A percentile compares a stretch with the other conserved stretches of the same genome.
Conservation (phyloP, 2,888 invertebrate species). For the Embidobia sp. region DNA sequence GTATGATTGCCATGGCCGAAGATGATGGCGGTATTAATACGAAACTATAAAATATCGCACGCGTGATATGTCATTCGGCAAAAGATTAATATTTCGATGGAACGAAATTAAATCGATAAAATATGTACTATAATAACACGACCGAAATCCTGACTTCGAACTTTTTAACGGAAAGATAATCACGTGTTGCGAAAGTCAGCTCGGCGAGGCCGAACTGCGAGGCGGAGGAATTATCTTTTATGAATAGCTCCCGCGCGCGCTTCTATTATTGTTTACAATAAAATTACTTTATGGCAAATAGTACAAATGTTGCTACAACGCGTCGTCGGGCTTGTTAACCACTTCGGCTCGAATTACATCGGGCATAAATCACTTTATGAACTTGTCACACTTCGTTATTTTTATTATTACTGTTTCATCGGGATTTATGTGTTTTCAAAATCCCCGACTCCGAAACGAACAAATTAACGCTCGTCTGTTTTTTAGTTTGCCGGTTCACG, state of each 20-base stretch:
- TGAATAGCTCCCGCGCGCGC: conserved; percentile 24
- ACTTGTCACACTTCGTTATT: conserved; percentile 37
- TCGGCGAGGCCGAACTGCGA: conserved; percentile 4
- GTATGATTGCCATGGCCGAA: conserved; percentile 65
- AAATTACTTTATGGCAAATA: conserved; percentile 34
- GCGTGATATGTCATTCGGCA: conserved; percentile 61
- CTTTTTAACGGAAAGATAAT: conserved; percentile 50
- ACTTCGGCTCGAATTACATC: conserved; percentile 16
- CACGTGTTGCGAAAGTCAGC: conserved; percentile 41
- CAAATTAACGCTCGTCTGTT: conserved; percentile 6
- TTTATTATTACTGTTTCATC: conserved; percentile 25
- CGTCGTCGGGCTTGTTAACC: conserved; percentile 33
- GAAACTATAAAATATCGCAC: conserved; percentile 66
- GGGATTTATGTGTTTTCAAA: conserved; percentile 19
- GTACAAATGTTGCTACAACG: conserved; percentile 18
- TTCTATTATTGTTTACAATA: conserved; percentile 28
- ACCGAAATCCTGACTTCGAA: conserved; percentile 22
- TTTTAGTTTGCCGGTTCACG: too few relatives aligned
- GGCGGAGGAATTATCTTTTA: conserved; percentile 32
- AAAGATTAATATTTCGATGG: conserved; percentile 66
- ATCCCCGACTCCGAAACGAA: not conserved
- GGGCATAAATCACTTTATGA: conserved; percentile 35
- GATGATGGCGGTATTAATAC: conserved; percentile 65
- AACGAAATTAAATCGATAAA: conserved; percentile 61
- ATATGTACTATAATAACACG: conserved; percentile 49